These are phyloP conservation scores for Psephotus haematonotus DNA, from an alignment of 2,113 vertebrate species.

Conservation along the genomic window DNA sequence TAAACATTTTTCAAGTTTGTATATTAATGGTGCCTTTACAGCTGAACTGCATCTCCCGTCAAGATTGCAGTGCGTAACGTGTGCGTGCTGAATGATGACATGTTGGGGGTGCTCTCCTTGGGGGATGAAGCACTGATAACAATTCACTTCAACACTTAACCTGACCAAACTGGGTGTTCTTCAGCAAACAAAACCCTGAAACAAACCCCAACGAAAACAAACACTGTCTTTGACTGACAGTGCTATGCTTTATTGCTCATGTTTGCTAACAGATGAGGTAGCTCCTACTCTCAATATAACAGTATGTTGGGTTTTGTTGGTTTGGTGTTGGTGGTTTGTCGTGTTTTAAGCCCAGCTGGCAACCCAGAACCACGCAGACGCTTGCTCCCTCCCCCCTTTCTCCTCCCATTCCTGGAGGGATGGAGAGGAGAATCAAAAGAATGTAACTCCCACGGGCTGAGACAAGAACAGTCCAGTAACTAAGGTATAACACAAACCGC, in stretches of 20 bases:
- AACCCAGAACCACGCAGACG: too few species aligned
- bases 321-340: neutral
- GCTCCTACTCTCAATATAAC: neutral
- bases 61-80: neutral
- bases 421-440: neutral
- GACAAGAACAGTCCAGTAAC: neutral
- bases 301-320: neutral
- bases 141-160: neutral
- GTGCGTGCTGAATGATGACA: neutral
- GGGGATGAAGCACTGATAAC: neutral
- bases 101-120: neutral
- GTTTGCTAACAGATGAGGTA: neutral
- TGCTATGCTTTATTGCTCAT: neutral
- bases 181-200: neutral
- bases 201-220: neutral
- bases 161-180: neutral
- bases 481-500: neutral
- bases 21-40: neutral
- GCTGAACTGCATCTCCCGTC: neutral
- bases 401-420: too few species aligned
- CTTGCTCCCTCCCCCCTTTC: too few species aligned
- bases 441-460: neutral
- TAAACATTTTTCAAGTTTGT: neutral
- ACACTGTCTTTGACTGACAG: neutral
- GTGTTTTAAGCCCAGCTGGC: too few species aligned